These are phyloP conservation scores for Tethea ocularis DNA, from an alignment of 2,888 invertebrate species.

Conservation along the genomic window DNA sequence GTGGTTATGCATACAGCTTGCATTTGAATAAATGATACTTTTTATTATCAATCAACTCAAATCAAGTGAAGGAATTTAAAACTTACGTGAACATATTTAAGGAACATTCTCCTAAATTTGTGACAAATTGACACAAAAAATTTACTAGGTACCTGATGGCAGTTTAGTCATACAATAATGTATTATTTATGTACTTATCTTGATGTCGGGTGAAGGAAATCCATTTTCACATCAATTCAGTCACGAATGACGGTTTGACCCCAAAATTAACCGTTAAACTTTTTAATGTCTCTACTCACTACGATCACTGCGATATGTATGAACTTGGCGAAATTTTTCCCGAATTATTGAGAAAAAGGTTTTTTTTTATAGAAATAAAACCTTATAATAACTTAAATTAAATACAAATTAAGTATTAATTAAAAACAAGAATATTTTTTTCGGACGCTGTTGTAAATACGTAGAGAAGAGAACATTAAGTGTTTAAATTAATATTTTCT, in stretches of 20 bases:
- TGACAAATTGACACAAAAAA: neutral
- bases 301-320: conserved; percentile 29
- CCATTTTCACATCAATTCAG: conserved; percentile 69
- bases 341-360: neutral
- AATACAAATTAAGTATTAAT: too few relatives aligned
- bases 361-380: conserved; percentile 9
- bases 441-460: too few relatives aligned
- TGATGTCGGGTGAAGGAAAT: conserved; percentile 47
- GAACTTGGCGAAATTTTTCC: conserved; percentile 23
- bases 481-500: too few relatives aligned
- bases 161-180: conserved; percentile 10
- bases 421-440: too few relatives aligned
- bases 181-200: conserved; percentile 19
- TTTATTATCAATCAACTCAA: too few relatives aligned
- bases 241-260: conserved; percentile 67
- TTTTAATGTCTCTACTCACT: conserved; percentile 63
- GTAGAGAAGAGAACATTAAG: too few relatives aligned
- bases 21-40: too few relatives aligned
- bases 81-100: neutral
- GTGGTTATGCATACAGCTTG: too few relatives aligned
- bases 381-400: too few relatives aligned
- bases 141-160: neutral
- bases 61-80: too few relatives aligned
- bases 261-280: conserved; percentile 74
- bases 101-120: neutral